Evolutionary conservation across 2,797 vertebrate genomes (phyloP), one percentile per base, ranked within the genome.

Genomic region (Channallabes apus): DNA sequence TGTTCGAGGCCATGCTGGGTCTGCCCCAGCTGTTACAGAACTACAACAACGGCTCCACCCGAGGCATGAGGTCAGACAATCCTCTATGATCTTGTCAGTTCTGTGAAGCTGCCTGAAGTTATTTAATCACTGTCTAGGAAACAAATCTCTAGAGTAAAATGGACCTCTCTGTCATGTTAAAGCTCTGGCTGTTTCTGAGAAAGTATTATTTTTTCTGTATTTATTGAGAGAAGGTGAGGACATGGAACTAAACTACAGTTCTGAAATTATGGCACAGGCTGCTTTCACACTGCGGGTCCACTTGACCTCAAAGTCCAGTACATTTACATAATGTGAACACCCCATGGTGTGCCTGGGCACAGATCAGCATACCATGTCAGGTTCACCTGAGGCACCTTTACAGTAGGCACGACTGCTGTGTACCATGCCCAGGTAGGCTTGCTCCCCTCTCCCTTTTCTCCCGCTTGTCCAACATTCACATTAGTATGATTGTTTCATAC

Each of bases 21-120:
- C 24, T 96, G n/a, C 96, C 96, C 0, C 96, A 96, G 92, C 92
- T 96, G 61, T 89, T 96, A 84, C 95, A 95, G 82, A 96, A 96
- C 93, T 88, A 95, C 90, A 90, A 92, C 61, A 94, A 95, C 88
- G 86, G 27, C 72, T 96, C 95, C 85, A 96, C 96, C 22, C 93
- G 90, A 82, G 95, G 96, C 84, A 96, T 96, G 96, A 96, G 96
- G 96, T 96, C 59, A 84, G 80, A 78, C 15, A 41, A 35, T 35
- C 8, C 27, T 11, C 62, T 58, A 69, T 15, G 29, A 59, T 61
- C 20, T 5, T 14, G 12, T 7, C 56, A 22, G 9, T 59, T 58
- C 54, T 78, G 29, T 78, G 35, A 59, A 78, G 6, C 5, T 2
- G 0, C 22, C 29, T 59, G 9, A 14, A 12, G 46, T 27, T 51